Evolutionary conservation across 2,113 vertebrate genomes (phyloP).

Genomic region (Xenopus tropicalis): UCB_Xtro_10.0 CM004443.2:14593001-14593500

Average conservation of each 20-base stretch:
- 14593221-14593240: no score
- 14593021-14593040: constrained; percentile 1
- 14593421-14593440: not conserved
- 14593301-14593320: no score
- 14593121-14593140: not conserved
- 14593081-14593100: constrained; percentile 6
- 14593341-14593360: not conserved
- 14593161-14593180: not conserved
- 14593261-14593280: no score
- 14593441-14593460: not conserved
- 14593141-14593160: not conserved
- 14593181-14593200: no score
- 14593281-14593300: no score
- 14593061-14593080: constrained; percentile 8
- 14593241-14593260: no score
- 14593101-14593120: not conserved
- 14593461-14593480: not conserved
- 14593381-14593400: not conserved
- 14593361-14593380: constrained; percentile 6
- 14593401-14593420: constrained; percentile 5
- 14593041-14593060: constrained; percentile 15
- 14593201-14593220: no score
- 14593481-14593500: not conserved
- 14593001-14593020: constrained; percentile 18
- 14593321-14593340: not conserved